Evolutionary conservation across 1,140 invertebrate genomes (phyloP), one percentile per base, ranked within the genome.

Genomic region (Meteorus sp.): DNA sequence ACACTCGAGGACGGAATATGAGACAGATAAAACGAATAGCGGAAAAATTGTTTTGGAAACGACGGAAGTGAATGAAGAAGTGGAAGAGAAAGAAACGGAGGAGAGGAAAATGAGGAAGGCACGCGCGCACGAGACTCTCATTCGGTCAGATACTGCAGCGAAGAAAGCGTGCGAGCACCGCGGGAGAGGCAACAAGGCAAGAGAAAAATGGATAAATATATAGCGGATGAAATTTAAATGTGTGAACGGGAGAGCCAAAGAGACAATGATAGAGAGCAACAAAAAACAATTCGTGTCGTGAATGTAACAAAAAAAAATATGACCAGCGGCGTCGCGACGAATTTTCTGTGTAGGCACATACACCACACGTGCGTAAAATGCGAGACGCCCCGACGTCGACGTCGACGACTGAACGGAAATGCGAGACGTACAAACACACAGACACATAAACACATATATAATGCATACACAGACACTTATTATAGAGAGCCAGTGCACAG

Each of bases 181-280:
- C 43, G 59, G 48, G 62, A 51, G 50, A 67, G 47, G 41, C 55
- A 48, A 62, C 13, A 22, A 35, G 23, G 48, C 20, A 25, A 22
- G 27, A 29, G 54, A 64, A 62, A 58, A 56, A 60, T 55, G 59
- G 22, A 63, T 51, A 48, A 60, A 63, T 58, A 59, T 57, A 59
- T 63, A 56, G 61, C 37, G 60, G 54, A 62, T 58, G 58, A 64
- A 66, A 65, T 37, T 20, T 44, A 56, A n/a, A n/a, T n/a, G 47
- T 62, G 60, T 44, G 51, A 37, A 19, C 23, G 43, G n/a, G 22
- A 22, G 29, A 33, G 52, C 31, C 22, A 29, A 19, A 9, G 27
- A 23, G 13, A 15, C 19, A 37, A 53, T 23, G 31, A 20, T 23
- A n/a, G 13, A 31, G 22, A 33, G n/a, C n/a, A n/a, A n/a, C n/a